phyloP scores from a whole-genome alignment of 1,140 invertebrate genomes.

The Ceratina calcarata region DNA sequence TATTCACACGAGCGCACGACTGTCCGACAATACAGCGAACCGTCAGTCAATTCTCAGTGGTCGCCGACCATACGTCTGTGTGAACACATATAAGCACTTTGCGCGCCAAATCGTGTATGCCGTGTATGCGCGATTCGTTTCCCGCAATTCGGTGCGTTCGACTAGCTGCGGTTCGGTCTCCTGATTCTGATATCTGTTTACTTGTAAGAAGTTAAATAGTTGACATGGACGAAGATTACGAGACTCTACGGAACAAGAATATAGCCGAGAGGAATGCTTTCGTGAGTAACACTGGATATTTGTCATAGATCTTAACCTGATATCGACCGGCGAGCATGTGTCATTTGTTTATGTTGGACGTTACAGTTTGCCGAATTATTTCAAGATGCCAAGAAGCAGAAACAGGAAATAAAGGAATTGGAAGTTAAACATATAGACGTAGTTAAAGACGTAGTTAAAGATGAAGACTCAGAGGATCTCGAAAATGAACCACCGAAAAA shows the following conservation, averaged over 20 bases:
- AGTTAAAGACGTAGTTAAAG: no score
- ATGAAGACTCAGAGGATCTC: slow-evolving; percentile 11
- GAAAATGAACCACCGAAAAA: slow-evolving; percentile 54
- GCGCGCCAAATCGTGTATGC: no score
- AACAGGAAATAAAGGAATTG: slow-evolving; percentile 36
- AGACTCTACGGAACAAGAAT: slow-evolving; percentile 58
- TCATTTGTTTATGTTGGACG: not conserved
- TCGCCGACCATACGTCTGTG: no score
- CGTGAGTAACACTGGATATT: slow-evolving; percentile 63
- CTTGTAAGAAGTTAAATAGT: not conserved
- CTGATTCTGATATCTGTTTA: no score
- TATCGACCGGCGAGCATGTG: not conserved
- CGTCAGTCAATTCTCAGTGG: no score
- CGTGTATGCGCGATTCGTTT: no score
- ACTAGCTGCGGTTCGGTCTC: no score
- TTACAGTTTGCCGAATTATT: slow-evolving; percentile 67
- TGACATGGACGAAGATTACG: slow-evolving; percentile 55
- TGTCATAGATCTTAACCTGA: slow-evolving; percentile 32
- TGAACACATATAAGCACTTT: no score
- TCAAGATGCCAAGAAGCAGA: slow-evolving; percentile 59
- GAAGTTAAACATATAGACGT: slow-evolving; percentile 5
- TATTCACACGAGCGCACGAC: no score
- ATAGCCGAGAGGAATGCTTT: slow-evolving; percentile 64
- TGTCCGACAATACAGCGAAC: no score
- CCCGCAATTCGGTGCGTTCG: no score